Base-by-base conservation (phyloP, 2,797 vertebrate species). In the Cygnus olor region DNA sequence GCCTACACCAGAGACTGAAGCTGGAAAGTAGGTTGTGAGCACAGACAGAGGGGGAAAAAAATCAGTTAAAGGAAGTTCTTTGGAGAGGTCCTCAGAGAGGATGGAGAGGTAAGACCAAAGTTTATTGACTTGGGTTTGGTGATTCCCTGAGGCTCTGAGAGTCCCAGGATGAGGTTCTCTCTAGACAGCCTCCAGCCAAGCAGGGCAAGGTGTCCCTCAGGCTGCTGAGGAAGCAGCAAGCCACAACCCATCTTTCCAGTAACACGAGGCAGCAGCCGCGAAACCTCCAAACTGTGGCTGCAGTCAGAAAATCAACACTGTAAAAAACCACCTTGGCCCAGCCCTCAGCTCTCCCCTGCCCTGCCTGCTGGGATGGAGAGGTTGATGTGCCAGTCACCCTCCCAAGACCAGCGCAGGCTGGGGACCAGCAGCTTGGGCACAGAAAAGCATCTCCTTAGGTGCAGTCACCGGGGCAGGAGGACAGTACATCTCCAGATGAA, bases 271-370 rank as follows among this genome's bases (percentile, higher is more conserved):
- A 85, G 64, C 66, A 89, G 73, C 70, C 90, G 94, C 54, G 21
- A 93, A 94, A 92, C 92, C 90, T 86, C 91, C 85, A 79, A 96
- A 77, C 56, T 14, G 5, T 61, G 78, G 44, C 77, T 88, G 95
- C 25, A 88, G 60, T 88, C 84, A 95, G 76, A 94, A 95, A 96
- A 51, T 53, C 47, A 93, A 15, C 0, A 0, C 65, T 97, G 73
- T 90, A 88, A 93, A 94, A 94, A 88, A 66, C 38, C 56, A 4
- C 30, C 2, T 32, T 11, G 45, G 54, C n/a, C 53, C 22, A 65
- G 44, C 10, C 17, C n/a, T 76, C 63, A 21, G 45, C 14, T 42
- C 30, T 91, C 44, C 38, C 56, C 56, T 36, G 38, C 30, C 73
- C 58, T 73, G 15, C n/a, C 61, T 83, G 65, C 34, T 1, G 11